A percentile compares a stretch with the other conserved stretches of the same genome.
phyloP scores from a whole-genome alignment of 2,113 vertebrate genomes.

The Lethenteron camtschaticum region DNA sequence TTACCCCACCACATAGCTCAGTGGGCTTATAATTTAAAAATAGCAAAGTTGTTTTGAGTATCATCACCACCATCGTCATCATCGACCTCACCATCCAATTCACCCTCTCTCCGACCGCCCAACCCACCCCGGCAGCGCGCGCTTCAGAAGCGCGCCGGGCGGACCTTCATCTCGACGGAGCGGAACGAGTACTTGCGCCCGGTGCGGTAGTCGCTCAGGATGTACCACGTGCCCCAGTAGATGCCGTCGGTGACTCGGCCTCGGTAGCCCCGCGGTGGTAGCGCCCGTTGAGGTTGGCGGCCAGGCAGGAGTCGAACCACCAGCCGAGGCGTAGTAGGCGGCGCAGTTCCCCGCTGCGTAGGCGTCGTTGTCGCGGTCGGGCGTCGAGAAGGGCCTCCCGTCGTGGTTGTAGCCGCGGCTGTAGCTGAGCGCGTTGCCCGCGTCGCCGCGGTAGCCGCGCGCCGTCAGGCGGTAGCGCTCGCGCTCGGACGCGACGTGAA shows the following conservation, averaged over 20 bases:
- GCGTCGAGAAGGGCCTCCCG: conserved; percentile 32
- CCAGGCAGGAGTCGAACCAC: conserved; percentile 44
- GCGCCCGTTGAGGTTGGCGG: conserved; percentile 35
- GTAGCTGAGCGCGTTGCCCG: conserved; percentile 40
- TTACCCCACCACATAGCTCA: no score
- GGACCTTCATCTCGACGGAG: conserved; percentile 28
- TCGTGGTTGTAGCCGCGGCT: conserved; percentile 42
- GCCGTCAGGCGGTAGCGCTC: conserved; percentile 32
- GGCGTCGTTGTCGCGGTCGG: conserved; percentile 33
- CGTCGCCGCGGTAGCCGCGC: conserved; percentile 31
- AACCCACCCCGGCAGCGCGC: no score
- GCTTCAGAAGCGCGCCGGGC: no score
- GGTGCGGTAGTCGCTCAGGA: conserved; percentile 30
- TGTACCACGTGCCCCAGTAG: conserved; percentile 47
- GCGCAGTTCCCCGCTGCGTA: conserved; percentile 33
- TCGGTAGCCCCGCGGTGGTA: conserved; percentile 32
- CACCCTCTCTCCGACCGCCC: no score
- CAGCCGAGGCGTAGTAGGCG: conserved; percentile 35
- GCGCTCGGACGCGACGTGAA: conserved; percentile 33
- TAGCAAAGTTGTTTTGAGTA: no score
- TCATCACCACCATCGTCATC: no score
- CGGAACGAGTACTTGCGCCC: conserved; percentile 41
- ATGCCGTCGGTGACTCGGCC: conserved; percentile 33
- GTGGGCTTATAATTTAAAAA: no score
- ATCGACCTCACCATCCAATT: no score